Evolutionary conservation across 1,140 invertebrate species (phyloP), one percentile per base, ranked within the genome.

Genomic region (Phocides pigmalion): DNA sequence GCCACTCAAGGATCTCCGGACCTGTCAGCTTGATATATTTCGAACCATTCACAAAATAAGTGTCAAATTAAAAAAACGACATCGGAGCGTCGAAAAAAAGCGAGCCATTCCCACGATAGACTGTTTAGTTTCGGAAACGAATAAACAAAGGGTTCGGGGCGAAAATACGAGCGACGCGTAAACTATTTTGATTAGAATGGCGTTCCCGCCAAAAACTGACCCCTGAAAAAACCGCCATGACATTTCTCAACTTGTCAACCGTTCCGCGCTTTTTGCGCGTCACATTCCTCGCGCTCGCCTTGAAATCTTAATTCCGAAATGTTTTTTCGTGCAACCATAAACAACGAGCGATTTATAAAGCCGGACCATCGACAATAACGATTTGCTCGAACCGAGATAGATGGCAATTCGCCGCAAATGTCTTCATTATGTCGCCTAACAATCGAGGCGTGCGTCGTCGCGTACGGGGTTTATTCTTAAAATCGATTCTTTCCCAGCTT

Each of bases 161-260:
- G 53, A 64, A 68, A 66, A 41, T 71, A 69, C 67, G 73, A 70
- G 44, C 70, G 70, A 76, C 79, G 81, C 87, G 87, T 90, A 89
- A 90, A 90, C 85, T 86, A 90, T 90, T 90, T 90, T 89, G 88
- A 90, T 90, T 89, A 90, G 86, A 90, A 86, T 87, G 79, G 80
- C 81, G 77, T 74, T 82, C 77, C 77, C 76, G 78, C 77, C 74
- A 79, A 82, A 80, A 81, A 62, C 64, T 71, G 20, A 62, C 44
- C 58, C 66, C 25, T 64, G 50, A 62, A 62, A 62, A 59, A 62
- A 62, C 70, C 72, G 79, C 79, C 68, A 51, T 80, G 76, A 79
- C 82, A 81, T 86, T 84, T 84, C 74, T 87, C 82, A 81, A 87
- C 63, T 72, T 84, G 82, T 84, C 81, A 82, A 75, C 68, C 50